Evolutionary conservation across 2,113 vertebrate species (phyloP), one percentile per base, ranked within the genome.

Genomic region (Callospermophilus lateralis): DNA sequence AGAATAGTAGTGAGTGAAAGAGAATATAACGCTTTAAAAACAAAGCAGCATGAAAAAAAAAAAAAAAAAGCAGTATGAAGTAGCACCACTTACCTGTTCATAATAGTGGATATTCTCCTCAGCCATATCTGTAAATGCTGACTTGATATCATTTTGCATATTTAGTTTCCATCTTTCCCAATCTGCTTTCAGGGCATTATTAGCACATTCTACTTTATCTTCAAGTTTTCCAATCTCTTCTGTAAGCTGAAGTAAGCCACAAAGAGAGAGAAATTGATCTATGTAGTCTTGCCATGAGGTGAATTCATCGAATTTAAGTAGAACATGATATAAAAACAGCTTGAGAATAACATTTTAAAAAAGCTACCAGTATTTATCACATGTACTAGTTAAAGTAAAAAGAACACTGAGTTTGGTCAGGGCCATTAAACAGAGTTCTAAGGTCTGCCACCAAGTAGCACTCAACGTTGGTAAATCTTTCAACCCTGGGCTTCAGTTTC

Each of bases 171-270:
- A 99, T 96, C 99, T 98, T 76, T 98, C 98, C 99, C 99, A 99
- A 20, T 99, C 99, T 0, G 98, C 99, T 92, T 99, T 99, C 97
- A 99, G 92, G 74, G 99, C 98, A 3, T 98, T 99, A 97, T 99
- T 99, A 95, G 99, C 99, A 61, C 97, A 99, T 98, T 99, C 99
- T 61, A 99, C 95, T 92, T 98, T 99, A 96, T 99, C 99, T 91
- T 99, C 99, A 88, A 99, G 99, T 94, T 98, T 99, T 6, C 99
- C 99, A 92, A 99, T 99, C 96, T 99, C 99, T 80, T 99, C 99
- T 95, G 99, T 99, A 89, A 99, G 98, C 99, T 99, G 98, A 90
- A 97, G 13, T 92, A 89, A 20, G 34, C 51, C 95, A 97, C 45
- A 87, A 87, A 97, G 74, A 96, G 61, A 81, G 84, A 95, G 37